Base-by-base conservation (phyloP, 2,113 vertebrate species). In the Elephantulus edwardii region DNA sequence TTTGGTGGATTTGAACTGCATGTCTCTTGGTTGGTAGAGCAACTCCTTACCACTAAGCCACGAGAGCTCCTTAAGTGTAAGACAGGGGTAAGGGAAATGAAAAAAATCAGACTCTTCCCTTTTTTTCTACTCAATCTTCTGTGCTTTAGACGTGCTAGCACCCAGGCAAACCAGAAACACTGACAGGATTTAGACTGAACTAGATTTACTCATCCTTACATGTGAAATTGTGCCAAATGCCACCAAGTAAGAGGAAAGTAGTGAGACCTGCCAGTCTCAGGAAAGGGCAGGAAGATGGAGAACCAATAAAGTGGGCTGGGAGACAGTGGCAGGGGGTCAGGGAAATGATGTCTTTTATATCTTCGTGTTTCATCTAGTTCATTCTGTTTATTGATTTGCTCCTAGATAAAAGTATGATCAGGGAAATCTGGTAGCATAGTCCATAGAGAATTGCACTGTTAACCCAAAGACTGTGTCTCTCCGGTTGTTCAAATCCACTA, bases 361-460 rank as follows among this genome's bases (percentile, higher is more conserved):
- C 35, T 46, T 20, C 8, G 40, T 42, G 4, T 4, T 48, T 33
- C 6, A 3, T 26, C 20, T 6, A 8, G 0, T 6, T 35, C 13
- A 3, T 58, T 10, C 35, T 77, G 20, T 17, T 12, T 54, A 8
- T 77, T 76, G n/a, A 78, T 54, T 40, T 30, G 24, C 17, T 38
- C 44, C 26, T 54, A 76, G n/a, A n/a, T n/a, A n/a, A 84, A 85
- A 2, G 8, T 12, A 58, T 20, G 2, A 30, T 17, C 17, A 58
- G 14, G 46, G n/a, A n/a, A n/a, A n/a, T n/a, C 14, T 50, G 48
- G 48, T 50, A 14, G n/a, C n/a, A n/a, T n/a, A n/a, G n/a, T n/a
- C n/a, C n/a, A n/a, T n/a, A n/a, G n/a, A n/a, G n/a, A n/a, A n/a
- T n/a, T n/a, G n/a, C n/a, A n/a, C n/a, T n/a, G n/a, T n/a, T n/a